Evolutionary conservation across 2,888 invertebrate genomes (phyloP).

Genomic region (Zygogramma bicolorata): DNA sequence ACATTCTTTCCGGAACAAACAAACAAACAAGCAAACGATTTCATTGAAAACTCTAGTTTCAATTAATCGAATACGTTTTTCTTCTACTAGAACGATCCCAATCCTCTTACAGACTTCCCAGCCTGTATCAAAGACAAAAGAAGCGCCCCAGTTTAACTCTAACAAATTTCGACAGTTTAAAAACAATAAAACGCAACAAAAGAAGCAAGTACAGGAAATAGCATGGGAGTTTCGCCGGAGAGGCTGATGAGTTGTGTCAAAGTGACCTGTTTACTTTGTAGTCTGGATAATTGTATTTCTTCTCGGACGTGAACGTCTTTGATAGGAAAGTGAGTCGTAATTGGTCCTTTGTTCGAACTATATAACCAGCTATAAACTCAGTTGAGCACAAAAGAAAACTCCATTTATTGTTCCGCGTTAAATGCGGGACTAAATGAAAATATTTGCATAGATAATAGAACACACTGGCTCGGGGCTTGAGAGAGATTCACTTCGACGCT

Average conservation of each 20-base stretch:
- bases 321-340: slow-evolving; percentile 56
- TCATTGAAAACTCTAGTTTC: not conserved
- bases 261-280: slow-evolving; percentile 57
- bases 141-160: slow-evolving; percentile 38
- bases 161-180: slow-evolving; percentile 47
- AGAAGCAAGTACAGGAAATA: slow-evolving; percentile 40
- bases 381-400: slow-evolving; percentile 34
- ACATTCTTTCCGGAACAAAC: too few relatives aligned
- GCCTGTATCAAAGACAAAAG: slow-evolving; percentile 33
- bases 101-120: too few relatives aligned
- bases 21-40: too few relatives aligned
- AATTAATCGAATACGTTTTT: not conserved
- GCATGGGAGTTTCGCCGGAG: slow-evolving; percentile 28
- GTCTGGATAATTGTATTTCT: slow-evolving; percentile 58
- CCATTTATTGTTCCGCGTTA: slow-evolving; percentile 33
- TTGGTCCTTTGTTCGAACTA: slow-evolving; percentile 48
- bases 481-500: slow-evolving; percentile 1
- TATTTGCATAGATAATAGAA: slow-evolving; percentile 39
- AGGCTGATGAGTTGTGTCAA: slow-evolving; percentile 50
- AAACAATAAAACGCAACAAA: slow-evolving; percentile 44
- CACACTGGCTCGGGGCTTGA: slow-evolving; percentile 6
- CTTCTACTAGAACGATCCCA: not conserved
- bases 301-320: slow-evolving; percentile 53
- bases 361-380: slow-evolving; percentile 39
- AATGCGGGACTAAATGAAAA: slow-evolving; percentile 39